A percentile compares a stretch with the other conserved stretches of the same genome.
Conservation (phyloP, 2,888 invertebrate species). For the Sipha maydis region DNA sequence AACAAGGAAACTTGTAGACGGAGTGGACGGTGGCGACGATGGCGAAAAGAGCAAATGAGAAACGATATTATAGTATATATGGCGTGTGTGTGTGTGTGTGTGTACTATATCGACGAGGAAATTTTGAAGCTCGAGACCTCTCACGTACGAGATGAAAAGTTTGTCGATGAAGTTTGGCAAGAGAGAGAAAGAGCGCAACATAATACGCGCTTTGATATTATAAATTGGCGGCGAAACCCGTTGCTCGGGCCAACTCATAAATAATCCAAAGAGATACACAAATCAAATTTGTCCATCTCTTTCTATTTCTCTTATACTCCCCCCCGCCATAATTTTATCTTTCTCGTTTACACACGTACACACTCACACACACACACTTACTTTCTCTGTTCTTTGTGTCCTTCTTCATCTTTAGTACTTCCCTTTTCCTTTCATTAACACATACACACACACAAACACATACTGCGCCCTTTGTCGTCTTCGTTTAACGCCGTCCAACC, state of each 20-base stretch:
- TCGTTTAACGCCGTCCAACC: neutral
- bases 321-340: neutral
- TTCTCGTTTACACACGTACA: neutral
- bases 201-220: slow-evolving; percentile 57
- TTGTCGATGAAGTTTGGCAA: slow-evolving; percentile 62
- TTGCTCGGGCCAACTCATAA: slow-evolving; percentile 60
- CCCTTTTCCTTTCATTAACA: neutral
- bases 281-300: slow-evolving; percentile 46
- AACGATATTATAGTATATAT: neutral
- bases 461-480: neutral
- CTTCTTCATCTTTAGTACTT: neutral
- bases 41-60: neutral
- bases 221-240: slow-evolving; percentile 61
- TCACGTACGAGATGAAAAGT: slow-evolving; percentile 57
- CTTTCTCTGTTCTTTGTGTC: no score
- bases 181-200: slow-evolving; percentile 34
- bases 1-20: neutral
- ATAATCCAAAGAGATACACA: slow-evolving; percentile 61
- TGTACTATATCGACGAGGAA: slow-evolving; percentile 26
- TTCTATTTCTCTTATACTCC: neutral
- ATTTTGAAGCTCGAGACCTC: neutral
- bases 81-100: neutral
- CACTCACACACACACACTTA: neutral
- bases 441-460: neutral
- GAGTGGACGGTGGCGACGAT: neutral